Conservation (phyloP, 92 coral and sea anemone genomes). For the Diadumene lineata region DNA sequence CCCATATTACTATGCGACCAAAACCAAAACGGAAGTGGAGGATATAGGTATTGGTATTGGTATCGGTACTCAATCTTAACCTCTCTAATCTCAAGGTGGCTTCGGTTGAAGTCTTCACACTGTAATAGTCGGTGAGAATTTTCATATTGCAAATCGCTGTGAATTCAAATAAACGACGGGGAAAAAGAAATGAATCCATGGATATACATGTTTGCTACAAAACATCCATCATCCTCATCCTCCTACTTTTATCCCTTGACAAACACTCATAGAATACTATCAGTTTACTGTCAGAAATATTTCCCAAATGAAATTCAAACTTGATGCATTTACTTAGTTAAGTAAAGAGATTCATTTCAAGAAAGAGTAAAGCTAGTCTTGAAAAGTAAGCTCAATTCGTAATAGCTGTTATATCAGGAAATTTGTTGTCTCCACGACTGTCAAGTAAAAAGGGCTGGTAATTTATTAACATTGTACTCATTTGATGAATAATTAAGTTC, state of each 20-base stretch:
- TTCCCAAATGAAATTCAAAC: constrained; percentile 19
- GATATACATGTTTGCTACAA: too few species aligned
- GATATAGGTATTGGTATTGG: constrained; percentile 22
- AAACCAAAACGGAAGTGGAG: constrained; percentile 14
- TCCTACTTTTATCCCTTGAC: too few species aligned
- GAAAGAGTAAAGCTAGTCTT: constrained; percentile 3
- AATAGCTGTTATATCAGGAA: background rate
- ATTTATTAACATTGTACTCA: too few species aligned
- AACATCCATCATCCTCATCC: too few species aligned
- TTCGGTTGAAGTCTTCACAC: too few species aligned
- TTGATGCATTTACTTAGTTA: constrained; percentile 12
- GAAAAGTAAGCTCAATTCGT: background rate
- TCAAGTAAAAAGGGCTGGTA: background rate
- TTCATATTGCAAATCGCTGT: too few species aligned
- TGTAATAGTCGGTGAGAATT: too few species aligned
- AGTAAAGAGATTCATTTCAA: constrained; percentile 1
- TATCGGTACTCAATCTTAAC: constrained; percentile 31
- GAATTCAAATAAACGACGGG: too few species aligned
- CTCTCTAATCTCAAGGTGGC: too few species aligned
- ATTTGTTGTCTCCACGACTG: background rate
- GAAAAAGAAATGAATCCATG: too few species aligned
- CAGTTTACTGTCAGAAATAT: background rate
- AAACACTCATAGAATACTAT: too few species aligned
- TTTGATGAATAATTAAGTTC: background rate
- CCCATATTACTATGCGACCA: background rate